Percentiles rank a stretch among this genome's conserved stretches.
Conservation (phyloP, 2,113 vertebrate genomes). For the Clarias gariepinus region DNA sequence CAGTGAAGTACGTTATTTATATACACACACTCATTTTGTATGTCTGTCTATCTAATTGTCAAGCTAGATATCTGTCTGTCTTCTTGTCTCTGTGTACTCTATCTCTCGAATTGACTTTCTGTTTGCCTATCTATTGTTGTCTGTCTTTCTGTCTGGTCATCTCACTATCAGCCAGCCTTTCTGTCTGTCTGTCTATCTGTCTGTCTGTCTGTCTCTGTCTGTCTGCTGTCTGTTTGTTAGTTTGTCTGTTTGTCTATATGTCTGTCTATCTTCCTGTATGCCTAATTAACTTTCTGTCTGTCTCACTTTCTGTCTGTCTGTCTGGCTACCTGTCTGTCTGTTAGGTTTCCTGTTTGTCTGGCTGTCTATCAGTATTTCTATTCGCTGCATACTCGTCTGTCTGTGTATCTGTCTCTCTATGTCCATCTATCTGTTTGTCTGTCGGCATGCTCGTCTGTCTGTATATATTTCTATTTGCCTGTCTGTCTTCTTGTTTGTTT, state of each 20-base stretch:
- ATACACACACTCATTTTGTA: not conserved
- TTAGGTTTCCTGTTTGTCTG: not conserved
- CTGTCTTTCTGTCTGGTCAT: not conserved
- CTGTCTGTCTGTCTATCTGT: not conserved
- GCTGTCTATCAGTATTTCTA: not conserved
- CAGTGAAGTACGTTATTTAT: not conserved
- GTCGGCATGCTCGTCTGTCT: no score
- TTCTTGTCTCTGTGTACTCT: not conserved
- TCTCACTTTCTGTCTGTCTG: not conserved
- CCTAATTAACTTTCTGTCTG: not conserved
- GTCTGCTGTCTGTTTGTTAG: not conserved
- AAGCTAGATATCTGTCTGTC: not conserved
- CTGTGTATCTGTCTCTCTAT: not conserved
- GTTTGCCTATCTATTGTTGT: not conserved
- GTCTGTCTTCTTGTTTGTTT: not conserved
- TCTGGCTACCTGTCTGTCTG: not conserved
- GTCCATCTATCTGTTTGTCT: not conserved
- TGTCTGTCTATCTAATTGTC: not conserved
- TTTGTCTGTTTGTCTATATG: not conserved
- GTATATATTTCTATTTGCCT: not conserved
- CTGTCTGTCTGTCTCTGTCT: not conserved
- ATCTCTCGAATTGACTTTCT: not conserved
- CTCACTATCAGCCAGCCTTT: not conserved
- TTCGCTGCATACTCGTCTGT: no score
- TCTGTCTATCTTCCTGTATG: not conserved